Evolutionary conservation across 2,888 invertebrate genomes (phyloP).

Genomic region (Caenorhabditis doughertyi): DNA sequence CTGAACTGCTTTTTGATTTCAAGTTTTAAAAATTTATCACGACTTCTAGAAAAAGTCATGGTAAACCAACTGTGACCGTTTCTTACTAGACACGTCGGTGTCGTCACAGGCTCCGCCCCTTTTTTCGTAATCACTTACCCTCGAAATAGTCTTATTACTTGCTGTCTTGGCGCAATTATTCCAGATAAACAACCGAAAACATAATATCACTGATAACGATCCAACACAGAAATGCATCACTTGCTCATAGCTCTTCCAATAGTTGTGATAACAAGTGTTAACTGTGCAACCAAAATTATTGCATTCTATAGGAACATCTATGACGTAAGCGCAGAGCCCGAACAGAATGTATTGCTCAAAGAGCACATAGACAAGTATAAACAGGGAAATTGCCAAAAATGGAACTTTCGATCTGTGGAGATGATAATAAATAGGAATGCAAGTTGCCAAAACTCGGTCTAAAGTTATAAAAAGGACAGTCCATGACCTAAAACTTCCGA

Average conservation of each 20-base stretch:
- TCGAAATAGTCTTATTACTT: not conserved
- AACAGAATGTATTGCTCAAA: slow-evolving; percentile 6
- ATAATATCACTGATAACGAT: not conserved
- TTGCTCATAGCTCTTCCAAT: not conserved
- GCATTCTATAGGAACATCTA: not conserved
- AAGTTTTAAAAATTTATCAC: no score
- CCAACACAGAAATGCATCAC: not conserved
- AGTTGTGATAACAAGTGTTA: not conserved
- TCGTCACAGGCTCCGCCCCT: no score
- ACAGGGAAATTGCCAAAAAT: not conserved
- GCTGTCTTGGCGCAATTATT: not conserved
- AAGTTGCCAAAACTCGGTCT: not conserved
- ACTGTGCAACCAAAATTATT: not conserved
- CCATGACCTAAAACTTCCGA: not conserved
- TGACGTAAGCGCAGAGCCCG: not conserved
- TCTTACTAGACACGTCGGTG: no score
- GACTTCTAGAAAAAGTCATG: no score
- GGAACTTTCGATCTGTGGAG: not conserved
- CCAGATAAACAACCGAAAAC: slow-evolving; percentile 5
- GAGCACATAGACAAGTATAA: not conserved
- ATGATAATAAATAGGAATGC: not conserved
- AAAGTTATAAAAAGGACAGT: not conserved
- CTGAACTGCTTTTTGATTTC: no score
- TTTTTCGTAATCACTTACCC: no score
- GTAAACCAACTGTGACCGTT: no score